These are phyloP conservation scores for Cyrtorhinus lividipennis DNA, from an alignment of 1,140 invertebrate genomes.

Conservation along the genomic window DNA sequence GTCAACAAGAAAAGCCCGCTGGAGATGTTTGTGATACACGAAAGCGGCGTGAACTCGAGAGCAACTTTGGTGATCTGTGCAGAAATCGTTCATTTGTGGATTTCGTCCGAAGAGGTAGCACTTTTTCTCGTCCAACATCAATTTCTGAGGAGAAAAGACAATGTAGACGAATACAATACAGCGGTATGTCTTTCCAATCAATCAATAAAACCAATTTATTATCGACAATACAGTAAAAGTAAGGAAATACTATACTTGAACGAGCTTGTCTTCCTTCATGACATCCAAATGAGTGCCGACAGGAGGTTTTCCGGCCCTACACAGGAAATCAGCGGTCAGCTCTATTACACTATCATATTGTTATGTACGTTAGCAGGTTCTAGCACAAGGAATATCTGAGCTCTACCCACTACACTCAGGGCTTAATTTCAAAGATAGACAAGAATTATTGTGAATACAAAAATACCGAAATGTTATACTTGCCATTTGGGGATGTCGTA, in stretches of 20 bases:
- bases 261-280: slow-evolving; percentile 88
- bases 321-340: no score
- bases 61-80: slow-evolving; percentile 95
- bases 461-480: no score
- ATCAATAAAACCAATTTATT: no score
- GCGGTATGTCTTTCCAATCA: background rate
- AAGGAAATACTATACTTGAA: slow-evolving; percentile 67
- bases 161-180: background rate
- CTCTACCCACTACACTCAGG: no score
- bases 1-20: slow-evolving; percentile 91
- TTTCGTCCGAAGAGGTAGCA: slow-evolving; percentile 98
- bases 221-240: no score
- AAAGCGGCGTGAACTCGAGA: slow-evolving; percentile 93
- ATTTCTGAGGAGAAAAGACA: slow-evolving; percentile 65
- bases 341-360: no score
- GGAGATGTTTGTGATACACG: slow-evolving; percentile 92
- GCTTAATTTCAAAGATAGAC: no score
- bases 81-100: slow-evolving; percentile 93
- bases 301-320: slow-evolving; percentile 96
- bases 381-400: no score
- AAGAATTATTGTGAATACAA: no score
- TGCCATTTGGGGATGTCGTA: slow-evolving; percentile 78
- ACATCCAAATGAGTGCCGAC: slow-evolving; percentile 95
- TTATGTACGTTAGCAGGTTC: no score
- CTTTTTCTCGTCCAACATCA: no score